phyloP scores from a whole-genome alignment of 1,140 invertebrate genomes.

The Tachypleus tridentatus region DNA sequence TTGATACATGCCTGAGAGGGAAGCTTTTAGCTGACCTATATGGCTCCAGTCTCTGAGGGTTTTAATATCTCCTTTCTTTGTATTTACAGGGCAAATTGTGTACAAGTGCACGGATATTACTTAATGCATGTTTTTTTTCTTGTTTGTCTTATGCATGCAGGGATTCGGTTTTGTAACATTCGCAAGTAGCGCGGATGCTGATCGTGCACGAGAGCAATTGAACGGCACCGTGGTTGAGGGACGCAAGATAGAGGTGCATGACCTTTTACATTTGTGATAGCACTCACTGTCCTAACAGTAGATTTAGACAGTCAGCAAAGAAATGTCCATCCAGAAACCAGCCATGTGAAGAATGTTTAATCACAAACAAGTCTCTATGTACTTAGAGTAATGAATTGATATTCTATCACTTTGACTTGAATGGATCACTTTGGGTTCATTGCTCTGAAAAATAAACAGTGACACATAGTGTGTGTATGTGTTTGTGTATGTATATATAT shows the following conservation, averaged over 20 bases:
- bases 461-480: too few species aligned
- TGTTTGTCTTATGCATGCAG: conserved; percentile 44
- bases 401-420: too few species aligned
- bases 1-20: not conserved
- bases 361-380: too few species aligned
- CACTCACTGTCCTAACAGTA: conserved; percentile 36
- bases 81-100: conserved; percentile 15
- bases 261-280: conserved; percentile 47
- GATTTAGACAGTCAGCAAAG: conserved; percentile 14
- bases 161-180: conserved; percentile 99
- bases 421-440: too few species aligned
- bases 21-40: not conserved
- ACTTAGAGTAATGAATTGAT: too few species aligned
- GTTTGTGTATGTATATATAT: too few species aligned
- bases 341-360: too few species aligned
- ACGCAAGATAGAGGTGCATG: conserved; percentile 97
- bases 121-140: conserved; percentile 36
- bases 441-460: too few species aligned
- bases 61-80: conserved; percentile 17
- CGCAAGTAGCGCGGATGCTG: conserved; percentile 99
- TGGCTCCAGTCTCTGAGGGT: not conserved
- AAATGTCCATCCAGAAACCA: conserved; percentile 20
- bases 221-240: conserved; percentile 99
- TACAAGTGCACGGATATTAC: conserved; percentile 20
- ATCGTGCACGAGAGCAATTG: conserved; percentile 99